These are phyloP conservation scores for Neotoxoptera formosana DNA, from an alignment of 1,140 invertebrate genomes.

Conservation along the genomic window DNA sequence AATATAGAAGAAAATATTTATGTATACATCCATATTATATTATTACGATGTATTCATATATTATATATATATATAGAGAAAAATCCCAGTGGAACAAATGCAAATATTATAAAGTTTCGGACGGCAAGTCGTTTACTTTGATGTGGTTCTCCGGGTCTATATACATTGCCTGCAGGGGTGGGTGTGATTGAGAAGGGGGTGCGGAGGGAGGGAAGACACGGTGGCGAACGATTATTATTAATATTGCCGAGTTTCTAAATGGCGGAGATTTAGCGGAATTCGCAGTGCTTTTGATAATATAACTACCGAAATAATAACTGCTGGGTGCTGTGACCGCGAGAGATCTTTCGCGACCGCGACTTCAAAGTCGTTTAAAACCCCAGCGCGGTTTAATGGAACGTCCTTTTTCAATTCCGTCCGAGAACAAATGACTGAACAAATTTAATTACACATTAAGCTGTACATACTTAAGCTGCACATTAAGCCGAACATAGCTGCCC, in stretches of 20 bases:
- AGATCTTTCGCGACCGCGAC: conserved; percentile 27
- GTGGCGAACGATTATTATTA: conserved; percentile 2
- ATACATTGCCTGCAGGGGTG: neutral
- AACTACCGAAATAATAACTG: conserved; percentile 42
- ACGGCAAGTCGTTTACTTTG: conserved; percentile 44
- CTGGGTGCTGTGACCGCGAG: conserved; percentile 42
- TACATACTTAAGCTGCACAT: neutral
- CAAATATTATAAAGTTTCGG: conserved; percentile 36
- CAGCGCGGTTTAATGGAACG: conserved; percentile 36
- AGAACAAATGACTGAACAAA: conserved; percentile 50
- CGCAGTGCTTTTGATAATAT: conserved; percentile 27
- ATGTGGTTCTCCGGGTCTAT: conserved; percentile 25
- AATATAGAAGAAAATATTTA: neutral
- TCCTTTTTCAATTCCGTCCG: conserved; percentile 5
- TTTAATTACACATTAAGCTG: conserved; percentile 50
- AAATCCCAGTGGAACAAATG: conserved; percentile 20
- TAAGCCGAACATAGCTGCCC: neutral
- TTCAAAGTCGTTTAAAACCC: conserved; percentile 45
- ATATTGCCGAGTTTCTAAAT: conserved; percentile 39
- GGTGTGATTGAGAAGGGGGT: too few relatives aligned
- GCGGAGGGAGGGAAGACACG: neutral
- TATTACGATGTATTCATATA: neutral
- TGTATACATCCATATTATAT: neutral
- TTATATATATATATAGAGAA: neutral
- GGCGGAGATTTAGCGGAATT: conserved; percentile 38